Evolutionary conservation across 2,888 invertebrate species (phyloP).

Genomic region (Alsophila aescularia): DNA sequence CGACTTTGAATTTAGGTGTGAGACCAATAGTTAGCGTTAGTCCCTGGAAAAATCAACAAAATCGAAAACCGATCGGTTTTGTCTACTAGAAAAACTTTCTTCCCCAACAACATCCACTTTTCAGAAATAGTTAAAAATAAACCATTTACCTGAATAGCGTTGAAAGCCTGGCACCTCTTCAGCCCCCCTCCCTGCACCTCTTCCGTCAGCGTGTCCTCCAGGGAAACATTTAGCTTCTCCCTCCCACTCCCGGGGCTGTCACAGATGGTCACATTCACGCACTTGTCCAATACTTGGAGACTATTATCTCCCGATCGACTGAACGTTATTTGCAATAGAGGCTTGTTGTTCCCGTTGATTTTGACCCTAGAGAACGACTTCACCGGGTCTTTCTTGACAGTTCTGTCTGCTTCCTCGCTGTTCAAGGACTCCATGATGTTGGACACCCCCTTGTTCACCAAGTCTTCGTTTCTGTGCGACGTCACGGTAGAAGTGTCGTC

Average conservation of each 20-base stretch:
- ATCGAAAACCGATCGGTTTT: too few species aligned
- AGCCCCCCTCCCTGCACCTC: conserved; percentile 65
- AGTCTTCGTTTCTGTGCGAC: conserved; percentile 54
- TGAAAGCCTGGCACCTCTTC: conserved; percentile 81
- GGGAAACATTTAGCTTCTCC: conserved; percentile 58
- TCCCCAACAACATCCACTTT: too few species aligned
- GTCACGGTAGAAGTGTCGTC: conserved; percentile 52
- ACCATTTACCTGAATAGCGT: conserved; percentile 72
- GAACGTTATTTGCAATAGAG: conserved; percentile 73
- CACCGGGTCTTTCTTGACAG: conserved; percentile 49
- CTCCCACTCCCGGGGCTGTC: conserved; percentile 52
- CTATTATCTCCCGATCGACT: conserved; percentile 70
- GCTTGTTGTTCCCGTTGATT: conserved; percentile 78
- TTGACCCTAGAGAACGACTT: conserved; percentile 73
- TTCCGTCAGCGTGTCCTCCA: conserved; percentile 64
- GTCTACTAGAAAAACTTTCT: too few species aligned
- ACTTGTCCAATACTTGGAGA: conserved; percentile 72
- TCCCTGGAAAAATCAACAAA: too few species aligned
- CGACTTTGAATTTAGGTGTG: too few species aligned
- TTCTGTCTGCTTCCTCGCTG: conserved; percentile 44
- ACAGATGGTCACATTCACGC: conserved; percentile 74
- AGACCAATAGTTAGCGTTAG: too few species aligned
- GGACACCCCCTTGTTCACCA: conserved; percentile 65
- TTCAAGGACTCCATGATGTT: conserved; percentile 67
- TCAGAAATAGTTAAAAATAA: too few species aligned